phyloP scores from a whole-genome alignment of 2,888 invertebrate species.

The Gasteruption jaculator region DNA sequence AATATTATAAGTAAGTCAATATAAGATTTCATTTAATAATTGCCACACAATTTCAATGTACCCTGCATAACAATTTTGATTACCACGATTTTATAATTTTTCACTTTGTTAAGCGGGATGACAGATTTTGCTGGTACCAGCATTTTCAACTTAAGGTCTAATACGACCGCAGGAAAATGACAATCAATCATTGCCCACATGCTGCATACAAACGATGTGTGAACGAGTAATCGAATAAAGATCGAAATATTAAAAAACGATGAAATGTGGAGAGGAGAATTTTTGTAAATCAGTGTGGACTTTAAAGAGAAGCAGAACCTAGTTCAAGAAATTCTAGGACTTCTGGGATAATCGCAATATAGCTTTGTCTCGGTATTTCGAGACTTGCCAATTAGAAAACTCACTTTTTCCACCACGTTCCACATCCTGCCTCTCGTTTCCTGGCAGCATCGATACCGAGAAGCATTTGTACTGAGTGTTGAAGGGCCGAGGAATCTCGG shows the following conservation, averaged over 20 bases:
- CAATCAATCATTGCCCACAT: no score
- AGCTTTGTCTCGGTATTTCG: not conserved
- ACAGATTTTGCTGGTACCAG: no score
- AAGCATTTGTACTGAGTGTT: slow-evolving; percentile 84
- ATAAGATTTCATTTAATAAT: slow-evolving; percentile 4
- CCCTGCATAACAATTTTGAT: no score
- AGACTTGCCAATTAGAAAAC: slow-evolving; percentile 28
- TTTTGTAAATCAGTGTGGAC: slow-evolving; percentile 2
- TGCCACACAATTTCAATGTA: no score
- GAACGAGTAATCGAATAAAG: not conserved
- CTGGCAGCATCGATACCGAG: slow-evolving; percentile 93
- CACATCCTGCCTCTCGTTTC: slow-evolving; percentile 89
- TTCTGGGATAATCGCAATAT: not conserved
- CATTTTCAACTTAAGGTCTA: no score
- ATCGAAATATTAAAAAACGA: slow-evolving; percentile 9
- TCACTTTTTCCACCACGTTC: slow-evolving; percentile 96
- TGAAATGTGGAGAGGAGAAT: slow-evolving; percentile 4
- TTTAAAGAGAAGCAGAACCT: slow-evolving; percentile 1
- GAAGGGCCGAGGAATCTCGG: slow-evolving; percentile 76
- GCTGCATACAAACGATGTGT: not conserved
- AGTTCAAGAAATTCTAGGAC: slow-evolving; percentile 7
- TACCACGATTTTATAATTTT: no score
- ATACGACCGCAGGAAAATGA: no score
- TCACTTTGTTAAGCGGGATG: no score
- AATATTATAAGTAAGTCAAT: no score